Evolutionary conservation across 2,113 vertebrate species (phyloP).

Genomic region (Sardina pilchardus): DNA sequence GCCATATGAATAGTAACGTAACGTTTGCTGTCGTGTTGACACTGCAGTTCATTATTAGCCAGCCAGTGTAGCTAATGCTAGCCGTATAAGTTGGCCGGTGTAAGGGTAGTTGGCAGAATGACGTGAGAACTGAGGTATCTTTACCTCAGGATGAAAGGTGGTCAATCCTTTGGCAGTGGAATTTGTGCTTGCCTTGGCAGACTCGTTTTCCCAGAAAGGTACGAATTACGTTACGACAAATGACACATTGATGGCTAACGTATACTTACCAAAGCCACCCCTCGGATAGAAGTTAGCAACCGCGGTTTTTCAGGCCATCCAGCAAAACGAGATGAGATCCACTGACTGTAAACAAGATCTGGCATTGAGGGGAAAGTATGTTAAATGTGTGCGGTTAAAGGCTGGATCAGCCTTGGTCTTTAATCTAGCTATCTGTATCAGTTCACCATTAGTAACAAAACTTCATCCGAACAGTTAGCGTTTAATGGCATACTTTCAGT

Average conservation of each 20-base stretch:
- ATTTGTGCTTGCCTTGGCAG: neutral
- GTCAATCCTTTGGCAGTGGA: neutral
- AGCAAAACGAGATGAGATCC: neutral
- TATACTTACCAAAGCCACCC: neutral
- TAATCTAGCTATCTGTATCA: too few relatives aligned
- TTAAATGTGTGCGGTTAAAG: too few relatives aligned
- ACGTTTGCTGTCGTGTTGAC: neutral
- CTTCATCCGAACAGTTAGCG: too few relatives aligned
- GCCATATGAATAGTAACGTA: neutral
- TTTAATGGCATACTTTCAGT: too few relatives aligned
- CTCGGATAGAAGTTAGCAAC: neutral
- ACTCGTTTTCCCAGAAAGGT: neutral
- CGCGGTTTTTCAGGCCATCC: neutral
- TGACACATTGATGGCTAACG: neutral
- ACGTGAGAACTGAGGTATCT: neutral
- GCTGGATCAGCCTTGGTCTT: too few relatives aligned
- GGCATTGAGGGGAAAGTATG: too few relatives aligned
- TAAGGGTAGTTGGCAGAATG: neutral
- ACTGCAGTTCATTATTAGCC: neutral
- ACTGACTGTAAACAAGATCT: too few relatives aligned
- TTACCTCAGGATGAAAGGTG: neutral
- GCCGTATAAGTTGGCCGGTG: neutral
- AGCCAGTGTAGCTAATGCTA: neutral
- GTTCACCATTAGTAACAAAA: too few relatives aligned
- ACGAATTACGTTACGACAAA: neutral